phyloP scores from a whole-genome alignment of 2,888 invertebrate species.

The Agelastica alni region DNA sequence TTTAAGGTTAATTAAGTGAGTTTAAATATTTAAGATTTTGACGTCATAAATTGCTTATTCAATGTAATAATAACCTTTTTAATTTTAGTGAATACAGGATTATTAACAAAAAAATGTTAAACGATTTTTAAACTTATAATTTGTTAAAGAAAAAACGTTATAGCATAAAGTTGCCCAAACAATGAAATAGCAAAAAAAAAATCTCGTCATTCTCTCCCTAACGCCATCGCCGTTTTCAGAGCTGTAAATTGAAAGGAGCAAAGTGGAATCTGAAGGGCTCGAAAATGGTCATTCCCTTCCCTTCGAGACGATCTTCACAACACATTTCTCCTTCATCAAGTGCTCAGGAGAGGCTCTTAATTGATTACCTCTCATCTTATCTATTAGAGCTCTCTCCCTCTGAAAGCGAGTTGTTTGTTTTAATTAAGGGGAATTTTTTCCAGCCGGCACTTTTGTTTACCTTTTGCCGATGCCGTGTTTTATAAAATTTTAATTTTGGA shows the following conservation, averaged over 20 bases:
- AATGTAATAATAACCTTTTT: too few species aligned
- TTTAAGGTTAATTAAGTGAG: too few species aligned
- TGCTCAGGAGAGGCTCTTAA: constrained; percentile 18
- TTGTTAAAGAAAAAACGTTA: too few species aligned
- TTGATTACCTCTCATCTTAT: constrained; percentile 28
- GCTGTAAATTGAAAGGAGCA: neutral
- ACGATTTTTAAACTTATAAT: too few species aligned
- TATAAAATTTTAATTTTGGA: neutral
- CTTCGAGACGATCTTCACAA: constrained; percentile 6
- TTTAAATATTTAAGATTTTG: too few species aligned
- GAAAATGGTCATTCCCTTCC: constrained; percentile 5
- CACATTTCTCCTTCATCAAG: constrained; percentile 14
- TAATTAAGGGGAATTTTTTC: constrained; percentile 24
- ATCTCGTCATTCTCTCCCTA: neutral
- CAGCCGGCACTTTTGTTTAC: neutral
- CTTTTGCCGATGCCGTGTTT: neutral
- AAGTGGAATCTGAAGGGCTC: neutral
- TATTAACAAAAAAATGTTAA: too few species aligned
- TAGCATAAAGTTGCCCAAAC: too few species aligned
- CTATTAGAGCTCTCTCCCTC: constrained; percentile 12
- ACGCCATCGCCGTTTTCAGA: neutral
- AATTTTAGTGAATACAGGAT: too few species aligned
- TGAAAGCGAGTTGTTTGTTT: constrained; percentile 29
- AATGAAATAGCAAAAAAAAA: too few species aligned
- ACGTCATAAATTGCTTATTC: too few species aligned